Conservation (phyloP, 2,113 vertebrate genomes). For the Paratilapia polleni region DNA sequence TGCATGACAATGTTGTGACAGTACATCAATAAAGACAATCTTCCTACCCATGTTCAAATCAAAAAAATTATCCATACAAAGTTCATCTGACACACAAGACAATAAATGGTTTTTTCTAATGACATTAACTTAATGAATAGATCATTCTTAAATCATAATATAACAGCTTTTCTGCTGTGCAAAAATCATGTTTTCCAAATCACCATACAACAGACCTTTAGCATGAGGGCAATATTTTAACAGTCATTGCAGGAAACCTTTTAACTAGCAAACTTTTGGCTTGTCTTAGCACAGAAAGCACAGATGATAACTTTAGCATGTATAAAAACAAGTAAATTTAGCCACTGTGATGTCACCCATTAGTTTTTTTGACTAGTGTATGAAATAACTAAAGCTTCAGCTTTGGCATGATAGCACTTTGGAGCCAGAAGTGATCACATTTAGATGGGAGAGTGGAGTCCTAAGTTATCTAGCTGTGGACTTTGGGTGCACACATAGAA, state of each 20-base stretch:
- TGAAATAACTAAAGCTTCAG: not conserved
- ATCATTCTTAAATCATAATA: not conserved
- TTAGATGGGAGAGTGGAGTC: not conserved
- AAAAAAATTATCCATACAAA: not conserved
- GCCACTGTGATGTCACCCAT: not conserved
- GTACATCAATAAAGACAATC: not conserved
- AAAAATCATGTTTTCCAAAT: not conserved
- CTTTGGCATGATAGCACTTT: not conserved
- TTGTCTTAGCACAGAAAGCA: not conserved
- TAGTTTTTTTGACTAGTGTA: not conserved
- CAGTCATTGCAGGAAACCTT: no score
- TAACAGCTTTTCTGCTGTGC: no score
- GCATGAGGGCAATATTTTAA: no score
- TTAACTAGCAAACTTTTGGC: no score
- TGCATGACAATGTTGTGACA: slow-evolving; percentile 9
- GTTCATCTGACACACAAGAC: not conserved
- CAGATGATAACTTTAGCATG: not conserved
- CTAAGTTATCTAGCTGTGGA: not conserved
- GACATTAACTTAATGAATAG: not conserved
- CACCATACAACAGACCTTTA: no score
- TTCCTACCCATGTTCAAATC: not conserved
- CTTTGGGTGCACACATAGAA: not conserved
- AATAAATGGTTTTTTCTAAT: not conserved
- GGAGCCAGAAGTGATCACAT: not conserved
- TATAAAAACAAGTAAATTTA: not conserved